Evolutionary conservation across 2,113 vertebrate species (phyloP).

Genomic region (Alexandromys fortis): DNA sequence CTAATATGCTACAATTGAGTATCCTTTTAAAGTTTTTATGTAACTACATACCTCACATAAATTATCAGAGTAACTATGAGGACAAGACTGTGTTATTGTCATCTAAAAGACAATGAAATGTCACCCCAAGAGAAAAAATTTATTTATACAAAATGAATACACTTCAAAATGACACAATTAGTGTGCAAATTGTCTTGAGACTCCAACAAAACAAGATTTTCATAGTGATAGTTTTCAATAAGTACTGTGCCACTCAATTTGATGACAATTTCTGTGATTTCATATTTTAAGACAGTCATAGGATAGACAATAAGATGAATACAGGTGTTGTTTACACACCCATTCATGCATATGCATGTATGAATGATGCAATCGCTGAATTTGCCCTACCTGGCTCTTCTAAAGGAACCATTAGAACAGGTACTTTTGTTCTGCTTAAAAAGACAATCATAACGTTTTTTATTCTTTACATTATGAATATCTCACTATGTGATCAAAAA

Average conservation of each 20-base stretch:
- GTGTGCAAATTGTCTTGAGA: background rate
- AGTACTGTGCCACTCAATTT: background rate
- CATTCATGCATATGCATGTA: background rate
- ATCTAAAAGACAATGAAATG: background rate
- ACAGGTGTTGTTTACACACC: background rate
- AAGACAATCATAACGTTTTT: constrained; percentile 13
- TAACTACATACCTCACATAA: background rate
- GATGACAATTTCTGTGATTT: background rate
- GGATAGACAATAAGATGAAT: background rate
- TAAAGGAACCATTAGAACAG: background rate
- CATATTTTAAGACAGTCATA: background rate
- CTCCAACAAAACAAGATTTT: background rate
- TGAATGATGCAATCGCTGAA: background rate
- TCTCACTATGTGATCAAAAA: constrained; percentile 55
- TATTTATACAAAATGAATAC: constrained; percentile 6
- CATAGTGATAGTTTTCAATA: background rate
- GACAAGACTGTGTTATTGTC: background rate
- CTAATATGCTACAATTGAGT: background rate
- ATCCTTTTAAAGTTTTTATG: background rate
- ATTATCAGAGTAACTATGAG: background rate
- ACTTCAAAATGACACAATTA: background rate
- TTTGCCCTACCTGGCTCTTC: background rate
- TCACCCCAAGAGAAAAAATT: background rate
- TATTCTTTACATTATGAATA: constrained; percentile 23
- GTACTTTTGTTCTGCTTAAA: background rate